Conservation (phyloP, 1,140 invertebrate genomes). For the Charaxes varanes region DNA sequence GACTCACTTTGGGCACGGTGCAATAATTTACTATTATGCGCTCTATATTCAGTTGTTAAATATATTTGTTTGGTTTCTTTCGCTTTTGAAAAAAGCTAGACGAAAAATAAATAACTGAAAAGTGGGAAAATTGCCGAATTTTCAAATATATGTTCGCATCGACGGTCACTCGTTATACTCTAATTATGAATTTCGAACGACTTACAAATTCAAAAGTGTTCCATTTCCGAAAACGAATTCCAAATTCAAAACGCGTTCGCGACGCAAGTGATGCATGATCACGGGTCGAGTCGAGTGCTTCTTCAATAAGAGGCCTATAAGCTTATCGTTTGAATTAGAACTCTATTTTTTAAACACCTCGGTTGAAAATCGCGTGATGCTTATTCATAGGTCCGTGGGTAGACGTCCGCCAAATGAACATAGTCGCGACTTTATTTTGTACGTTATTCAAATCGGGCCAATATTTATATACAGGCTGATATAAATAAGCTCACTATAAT, state of each 20-base stretch:
- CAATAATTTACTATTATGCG: too few species aligned
- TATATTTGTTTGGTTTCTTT: too few species aligned
- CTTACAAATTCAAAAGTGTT: slow-evolving; percentile 24
- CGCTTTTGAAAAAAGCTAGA: too few species aligned
- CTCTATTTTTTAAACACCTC: slow-evolving; percentile 18
- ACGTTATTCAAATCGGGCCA: slow-evolving; percentile 61
- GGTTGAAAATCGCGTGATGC: slow-evolving; percentile 11
- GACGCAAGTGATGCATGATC: slow-evolving; percentile 65
- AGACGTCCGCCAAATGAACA: slow-evolving; percentile 56
- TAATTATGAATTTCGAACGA: slow-evolving; percentile 22
- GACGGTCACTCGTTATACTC: slow-evolving; percentile 4
- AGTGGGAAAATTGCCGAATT: too few species aligned
- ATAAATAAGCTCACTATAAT: slow-evolving; percentile 8
- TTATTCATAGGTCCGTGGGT: slow-evolving; percentile 29
- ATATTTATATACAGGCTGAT: slow-evolving; percentile 53
- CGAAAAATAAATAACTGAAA: too few species aligned
- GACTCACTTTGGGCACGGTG: too few species aligned
- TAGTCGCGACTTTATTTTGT: slow-evolving; percentile 59
- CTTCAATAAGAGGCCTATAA: slow-evolving; percentile 30
- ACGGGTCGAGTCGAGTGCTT: slow-evolving; percentile 49
- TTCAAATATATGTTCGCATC: too few species aligned
- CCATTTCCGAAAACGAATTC: slow-evolving; percentile 38
- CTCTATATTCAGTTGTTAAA: too few species aligned
- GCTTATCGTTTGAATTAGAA: slow-evolving; percentile 16
- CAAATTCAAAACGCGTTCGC: slow-evolving; percentile 44